Evolutionary conservation across 2,113 vertebrate genomes (phyloP), one percentile per base, ranked within the genome.

Genomic region (Nicator chloris): DNA sequence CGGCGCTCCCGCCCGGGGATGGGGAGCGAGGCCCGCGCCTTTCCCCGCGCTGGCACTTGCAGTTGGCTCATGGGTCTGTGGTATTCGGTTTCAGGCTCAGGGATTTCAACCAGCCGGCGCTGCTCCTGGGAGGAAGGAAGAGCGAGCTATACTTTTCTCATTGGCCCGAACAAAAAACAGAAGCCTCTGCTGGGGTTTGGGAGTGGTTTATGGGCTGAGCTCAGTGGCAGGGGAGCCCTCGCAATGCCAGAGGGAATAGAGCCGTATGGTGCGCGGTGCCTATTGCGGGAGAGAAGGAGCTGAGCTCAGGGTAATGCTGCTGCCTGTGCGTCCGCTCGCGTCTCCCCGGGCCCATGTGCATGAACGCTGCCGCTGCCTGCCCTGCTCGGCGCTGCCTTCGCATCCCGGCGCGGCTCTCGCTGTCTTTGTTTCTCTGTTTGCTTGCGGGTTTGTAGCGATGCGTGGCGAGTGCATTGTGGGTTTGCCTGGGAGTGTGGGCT

Each of bases 81-180:
- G 90, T 92, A 92, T 94, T 97, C 81, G 94, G 91, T 97, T 97
- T 96, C 95, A 95, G 93, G 86, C 82, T 94, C 84, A 64, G 91
- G 91, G 95, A 91, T 96, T 96, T 91, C 95, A 96, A 96, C 70
- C 94, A 89, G 87, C 90, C 90, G 92, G 86, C 84, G 85, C 93
- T 91, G 91, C 95, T 96, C 95, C 92, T 94, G 95, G 94, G 93
- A 95, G 96, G 95, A 97, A 94, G 96, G 95, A 96, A 96, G 96
- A 94, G 87, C 57, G 91, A 95, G 88, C 95, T 94, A 88, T 92
- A 96, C 95, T 96, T 96, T 96, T 86, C 95, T 96, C 95, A 95
- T 94, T 95, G 96, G 95, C 96, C 95, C 94, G 95, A 92, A 94
- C 90, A 92, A 95, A 95, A 96, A 94, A 96, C 93, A 95, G 95